Evolutionary conservation across 1,140 invertebrate genomes (phyloP).

Genomic region (Philotrypesis tridentata): DNA sequence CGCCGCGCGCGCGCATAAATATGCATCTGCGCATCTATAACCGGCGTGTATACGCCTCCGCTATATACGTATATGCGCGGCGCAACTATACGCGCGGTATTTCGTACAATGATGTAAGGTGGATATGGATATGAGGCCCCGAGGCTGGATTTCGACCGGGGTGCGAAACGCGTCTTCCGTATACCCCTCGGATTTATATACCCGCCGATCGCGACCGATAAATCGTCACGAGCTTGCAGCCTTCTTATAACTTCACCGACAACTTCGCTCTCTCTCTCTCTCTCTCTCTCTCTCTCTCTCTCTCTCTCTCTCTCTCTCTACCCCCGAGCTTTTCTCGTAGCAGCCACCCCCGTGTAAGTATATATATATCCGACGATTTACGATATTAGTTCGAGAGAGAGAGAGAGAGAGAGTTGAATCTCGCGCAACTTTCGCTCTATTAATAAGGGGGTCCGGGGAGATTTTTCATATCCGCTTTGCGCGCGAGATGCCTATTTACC

Average conservation of each 20-base stretch:
- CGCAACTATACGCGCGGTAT: too few species aligned
- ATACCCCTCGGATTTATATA: neutral
- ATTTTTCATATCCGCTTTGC: slow-evolving; percentile 35
- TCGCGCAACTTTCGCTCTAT: slow-evolving; percentile 22
- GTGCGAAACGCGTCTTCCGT: too few species aligned
- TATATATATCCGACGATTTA: slow-evolving; percentile 34
- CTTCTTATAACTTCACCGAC: slow-evolving; percentile 23
- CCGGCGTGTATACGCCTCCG: slow-evolving; percentile 16
- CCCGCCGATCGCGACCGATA: slow-evolving; percentile 27
- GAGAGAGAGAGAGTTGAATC: neutral
- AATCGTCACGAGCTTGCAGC: slow-evolving; percentile 9
- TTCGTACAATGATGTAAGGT: too few species aligned
- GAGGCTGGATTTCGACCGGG: too few species aligned
- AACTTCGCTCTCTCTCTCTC: slow-evolving; percentile 5
- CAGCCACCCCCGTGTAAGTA: neutral
- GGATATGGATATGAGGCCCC: too few species aligned
- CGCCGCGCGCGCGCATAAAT: slow-evolving; percentile 66
- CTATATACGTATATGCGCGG: too few species aligned
- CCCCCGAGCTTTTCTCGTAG: neutral
- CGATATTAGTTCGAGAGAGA: slow-evolving; percentile 33
- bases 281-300: neutral
- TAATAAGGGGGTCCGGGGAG: slow-evolving; percentile 33
- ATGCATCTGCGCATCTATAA: slow-evolving; percentile 60
- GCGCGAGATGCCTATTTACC: slow-evolving; percentile 21
- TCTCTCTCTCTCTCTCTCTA: neutral